phyloP scores from a whole-genome alignment of 2,797 vertebrate genomes.

The Ibycter americanus region DNA sequence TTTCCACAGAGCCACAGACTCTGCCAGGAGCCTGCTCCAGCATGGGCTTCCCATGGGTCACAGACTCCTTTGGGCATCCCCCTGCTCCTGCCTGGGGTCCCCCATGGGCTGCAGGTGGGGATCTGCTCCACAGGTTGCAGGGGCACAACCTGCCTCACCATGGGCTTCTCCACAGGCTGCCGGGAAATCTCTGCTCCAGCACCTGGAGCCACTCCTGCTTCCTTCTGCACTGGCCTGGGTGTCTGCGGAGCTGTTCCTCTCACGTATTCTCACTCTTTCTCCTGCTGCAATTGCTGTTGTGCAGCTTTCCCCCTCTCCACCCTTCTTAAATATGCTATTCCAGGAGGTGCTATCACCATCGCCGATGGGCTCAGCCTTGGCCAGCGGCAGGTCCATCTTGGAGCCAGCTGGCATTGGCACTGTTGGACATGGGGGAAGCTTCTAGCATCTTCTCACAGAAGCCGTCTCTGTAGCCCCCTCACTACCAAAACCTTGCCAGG shows the following conservation, averaged over 20 bases:
- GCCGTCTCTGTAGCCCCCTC: not conserved
- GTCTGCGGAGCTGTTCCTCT: not conserved
- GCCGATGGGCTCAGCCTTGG: not conserved
- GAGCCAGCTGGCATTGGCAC: not conserved
- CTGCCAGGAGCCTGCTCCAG: not conserved
- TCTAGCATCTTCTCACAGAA: not conserved
- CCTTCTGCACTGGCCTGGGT: not conserved
- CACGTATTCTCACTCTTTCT: not conserved
- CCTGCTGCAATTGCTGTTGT: not conserved
- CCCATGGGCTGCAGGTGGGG: not conserved
- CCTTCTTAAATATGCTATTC: rapidly evolving
- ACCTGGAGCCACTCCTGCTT: not conserved
- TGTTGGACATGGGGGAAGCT: not conserved
- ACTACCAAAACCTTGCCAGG: not conserved
- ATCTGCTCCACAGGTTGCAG: not conserved
- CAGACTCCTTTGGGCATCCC: not conserved
- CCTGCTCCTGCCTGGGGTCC: not conserved
- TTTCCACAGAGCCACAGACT: not conserved
- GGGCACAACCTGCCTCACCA: too few relatives aligned
- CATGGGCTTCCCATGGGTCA: not conserved
- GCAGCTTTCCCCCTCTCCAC: not conserved
- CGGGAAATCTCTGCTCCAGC: not conserved
- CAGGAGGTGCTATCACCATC: too few relatives aligned
- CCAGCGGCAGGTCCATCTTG: not conserved
- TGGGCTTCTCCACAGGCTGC: not conserved